Conservation (phyloP, 2,113 vertebrate genomes). For the Gnathochromis pfefferi region DNA sequence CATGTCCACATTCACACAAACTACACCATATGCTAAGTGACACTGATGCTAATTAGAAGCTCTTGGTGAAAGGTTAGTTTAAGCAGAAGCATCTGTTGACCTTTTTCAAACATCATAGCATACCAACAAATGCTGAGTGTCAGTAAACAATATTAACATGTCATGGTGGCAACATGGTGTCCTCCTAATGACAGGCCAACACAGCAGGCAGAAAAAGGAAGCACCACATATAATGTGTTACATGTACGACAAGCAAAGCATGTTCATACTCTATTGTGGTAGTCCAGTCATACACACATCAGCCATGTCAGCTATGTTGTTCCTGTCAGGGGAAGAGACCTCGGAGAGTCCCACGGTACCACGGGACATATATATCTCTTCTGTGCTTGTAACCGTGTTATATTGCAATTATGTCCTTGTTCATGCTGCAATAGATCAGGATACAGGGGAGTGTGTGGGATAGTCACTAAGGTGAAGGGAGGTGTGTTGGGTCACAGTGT, state of each 20-base stretch:
- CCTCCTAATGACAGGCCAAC: neutral
- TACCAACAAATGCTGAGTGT: constrained; percentile 3
- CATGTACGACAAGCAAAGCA: neutral
- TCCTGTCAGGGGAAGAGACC: neutral
- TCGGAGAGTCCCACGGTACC: neutral
- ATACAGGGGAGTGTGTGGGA: neutral
- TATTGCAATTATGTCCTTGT: constrained; percentile 53
- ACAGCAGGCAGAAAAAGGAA: neutral
- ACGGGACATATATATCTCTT: constrained; percentile 5
- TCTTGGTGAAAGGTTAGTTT: constrained; percentile 41
- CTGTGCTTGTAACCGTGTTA: constrained; percentile 28
- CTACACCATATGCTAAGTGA: constrained; percentile 28
- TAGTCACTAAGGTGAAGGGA: neutral
- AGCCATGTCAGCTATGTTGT: neutral
- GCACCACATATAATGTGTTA: neutral
- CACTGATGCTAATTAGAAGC: constrained; percentile 44
- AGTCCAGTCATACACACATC: neutral
- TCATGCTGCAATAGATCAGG: constrained; percentile 39
- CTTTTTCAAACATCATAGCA: constrained; percentile 46
- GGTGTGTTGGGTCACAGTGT: neutral
- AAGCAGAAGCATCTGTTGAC: constrained; percentile 42
- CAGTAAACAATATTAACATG: constrained; percentile 35
- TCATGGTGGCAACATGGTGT: neutral
- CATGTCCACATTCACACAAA: neutral
- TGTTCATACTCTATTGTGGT: neutral